Base-by-base conservation (phyloP, 2,888 invertebrate species). In the Mimas tiliae region DNA sequence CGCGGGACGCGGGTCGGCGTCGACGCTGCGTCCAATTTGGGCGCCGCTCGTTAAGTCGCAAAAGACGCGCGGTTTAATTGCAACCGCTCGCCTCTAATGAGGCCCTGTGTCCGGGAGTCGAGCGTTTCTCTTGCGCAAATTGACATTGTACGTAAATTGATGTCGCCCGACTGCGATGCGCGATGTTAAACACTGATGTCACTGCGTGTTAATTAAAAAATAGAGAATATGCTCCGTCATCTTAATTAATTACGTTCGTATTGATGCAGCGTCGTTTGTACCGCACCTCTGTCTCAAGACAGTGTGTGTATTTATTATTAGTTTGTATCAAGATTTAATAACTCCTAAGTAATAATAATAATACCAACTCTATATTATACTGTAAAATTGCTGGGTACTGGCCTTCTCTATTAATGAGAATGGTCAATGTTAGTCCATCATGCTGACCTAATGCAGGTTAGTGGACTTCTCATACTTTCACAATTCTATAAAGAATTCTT, bases 61-160 rank as follows among this genome's bases (percentile, higher is more conserved):
- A 91, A 91, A 93, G 91, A 93, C 91, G 90, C 87, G 81, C 87
- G 84, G 82, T 90, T 91, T 93, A 92, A 93, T 92, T 92, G 92
- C 91, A 86, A 87, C 90, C 89, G 89, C 88, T 83, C 86, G 87
- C 85, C 87, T 84, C 90, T 92, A 92, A 93, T 91, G 92, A 92
- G 91, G 85, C 87, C 80, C 86, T 84, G 87, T 86, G 88, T 86
- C 87, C 84, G 83, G 77, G 82, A 80, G 82, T 81, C 80, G 79
- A 78, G 81, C 82, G 83, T 79, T 84, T 84, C 86, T 87, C 84
- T 58, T 81, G 83, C 84, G 82, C 87, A 91, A 91, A 91, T 90
- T 91, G 89, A 91, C 91, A 90, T 88, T 90, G 91, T 90, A 88
- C 87, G 86, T 84, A 89, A 90, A 91, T 89, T 88, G 87, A 87